Base-by-base conservation (phyloP, 2,888 invertebrate species). In the Andrena chrysosceles region DNA sequence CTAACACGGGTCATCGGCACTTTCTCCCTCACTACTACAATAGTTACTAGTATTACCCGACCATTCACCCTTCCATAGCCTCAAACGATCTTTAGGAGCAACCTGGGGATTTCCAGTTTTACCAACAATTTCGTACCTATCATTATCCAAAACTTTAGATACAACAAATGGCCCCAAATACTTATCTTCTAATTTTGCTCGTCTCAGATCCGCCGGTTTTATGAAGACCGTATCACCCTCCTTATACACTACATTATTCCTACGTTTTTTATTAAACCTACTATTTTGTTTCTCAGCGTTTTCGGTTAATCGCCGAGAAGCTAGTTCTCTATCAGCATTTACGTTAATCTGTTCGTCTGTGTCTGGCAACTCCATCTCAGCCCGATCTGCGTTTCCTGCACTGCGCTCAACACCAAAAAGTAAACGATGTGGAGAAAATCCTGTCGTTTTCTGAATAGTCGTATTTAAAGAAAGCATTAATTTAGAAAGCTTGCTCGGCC, bases 121-220 rank as follows among this genome's bases (percentile, higher is more conserved):
- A 6, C 70, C 70, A 13, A 70, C 6, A 6, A 70, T 59, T 23
- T 23, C 6, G 10, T 42, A 70, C 1, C 70, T 16, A 31, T 60
- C 70, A 23, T 71, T 71, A n/a, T 4, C 3, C 1, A 71, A 16
- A 3, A 20, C 7, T 6, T 71, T 31, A 2, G 10, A n/a, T 31
- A 71, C 62, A 0, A 6, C 13, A 31, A 35, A 71, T 6, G 71
- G 71, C n/a, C 71, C 71, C 5, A 49, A 0, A 49, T 62, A 71
- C 20, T 71, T 71, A 6, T 48, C 20, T 7, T 60, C 71, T 23
- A 60, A 31, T 62, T 71, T 71, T 2, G 71, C 49, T 10, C 62
- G 13, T 10, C 33, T 29, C 2, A 20, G 7, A n/a, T 29, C 70
- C 7, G 48, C 49, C 1, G 71, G 62, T n/a, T n/a, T n/a, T n/a